Conservation (phyloP, 2,113 vertebrate genomes). For the Datnioides undecimradiatus region DNA sequence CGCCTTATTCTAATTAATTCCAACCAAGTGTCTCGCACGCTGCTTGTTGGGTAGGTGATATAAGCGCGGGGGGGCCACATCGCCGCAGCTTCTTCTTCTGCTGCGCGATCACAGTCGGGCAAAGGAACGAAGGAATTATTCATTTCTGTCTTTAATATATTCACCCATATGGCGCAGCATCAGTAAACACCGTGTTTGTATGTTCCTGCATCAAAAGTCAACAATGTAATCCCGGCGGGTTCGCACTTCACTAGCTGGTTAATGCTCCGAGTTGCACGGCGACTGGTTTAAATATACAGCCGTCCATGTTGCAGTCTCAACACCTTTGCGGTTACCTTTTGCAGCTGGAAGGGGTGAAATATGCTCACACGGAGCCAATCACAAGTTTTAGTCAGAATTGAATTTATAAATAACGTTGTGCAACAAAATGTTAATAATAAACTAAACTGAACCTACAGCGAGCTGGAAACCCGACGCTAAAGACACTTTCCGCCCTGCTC, state of each 20-base stretch:
- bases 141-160: background rate
- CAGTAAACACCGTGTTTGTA: background rate
- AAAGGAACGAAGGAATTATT: background rate
- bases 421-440: background rate
- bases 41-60: background rate
- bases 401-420: too few relatives aligned
- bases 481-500: background rate
- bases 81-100: background rate
- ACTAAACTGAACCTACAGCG: background rate
- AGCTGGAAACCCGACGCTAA: background rate
- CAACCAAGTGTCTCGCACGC: background rate
- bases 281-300: background rate
- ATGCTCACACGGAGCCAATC: background rate
- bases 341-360: background rate
- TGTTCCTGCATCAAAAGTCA: background rate
- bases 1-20: background rate
- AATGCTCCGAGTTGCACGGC: background rate
- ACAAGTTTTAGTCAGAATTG: background rate
- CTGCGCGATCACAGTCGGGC: background rate
- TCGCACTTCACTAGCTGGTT: slow-evolving; percentile 10
- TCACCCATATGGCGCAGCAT: background rate
- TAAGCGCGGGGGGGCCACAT: too few relatives aligned
- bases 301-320: background rate
- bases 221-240: background rate
- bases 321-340: background rate